These are phyloP conservation scores for Lathronympha strigana DNA, from an alignment of 2,888 invertebrate genomes.

Conservation along the genomic window DNA sequence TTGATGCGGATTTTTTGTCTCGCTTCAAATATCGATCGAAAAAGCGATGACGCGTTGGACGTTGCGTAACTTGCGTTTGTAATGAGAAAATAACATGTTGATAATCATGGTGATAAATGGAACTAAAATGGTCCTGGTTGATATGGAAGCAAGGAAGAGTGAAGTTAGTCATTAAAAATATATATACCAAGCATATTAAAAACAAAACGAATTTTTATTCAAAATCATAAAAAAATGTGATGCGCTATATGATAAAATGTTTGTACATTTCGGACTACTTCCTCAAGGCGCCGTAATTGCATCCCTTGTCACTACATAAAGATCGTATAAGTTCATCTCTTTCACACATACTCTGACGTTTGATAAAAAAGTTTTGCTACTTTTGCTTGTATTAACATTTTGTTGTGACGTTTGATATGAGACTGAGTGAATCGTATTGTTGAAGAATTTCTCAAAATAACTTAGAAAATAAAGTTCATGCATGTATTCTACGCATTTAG, in stretches of 20 bases:
- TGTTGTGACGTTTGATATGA: constrained; percentile 27
- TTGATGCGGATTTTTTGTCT: constrained; percentile 59
- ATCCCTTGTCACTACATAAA: not conserved
- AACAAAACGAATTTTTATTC: not conserved
- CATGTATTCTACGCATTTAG: constrained; percentile 45
- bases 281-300: not conserved
- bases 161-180: too few species aligned
- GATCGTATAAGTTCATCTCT: not conserved
- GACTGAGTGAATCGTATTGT: constrained; percentile 31
- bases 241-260: not conserved
- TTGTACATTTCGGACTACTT: constrained; percentile 7
- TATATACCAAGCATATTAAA: too few species aligned
- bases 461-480: constrained; percentile 32
- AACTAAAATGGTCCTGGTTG: not conserved
- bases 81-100: too few species aligned
- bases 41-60: constrained; percentile 44
- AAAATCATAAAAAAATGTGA: not conserved
- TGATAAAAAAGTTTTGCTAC: constrained; percentile 4
- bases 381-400: not conserved
- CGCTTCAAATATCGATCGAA: constrained; percentile 51
- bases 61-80: too few species aligned
- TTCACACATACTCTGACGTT: not conserved
- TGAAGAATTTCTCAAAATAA: constrained; percentile 39
- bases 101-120: not conserved
- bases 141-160: too few species aligned